Percentiles rank a stretch among this genome's conserved stretches.
phyloP scores from a whole-genome alignment of 2,797 vertebrate genomes.

The Hafferia zeledoni region DNA sequence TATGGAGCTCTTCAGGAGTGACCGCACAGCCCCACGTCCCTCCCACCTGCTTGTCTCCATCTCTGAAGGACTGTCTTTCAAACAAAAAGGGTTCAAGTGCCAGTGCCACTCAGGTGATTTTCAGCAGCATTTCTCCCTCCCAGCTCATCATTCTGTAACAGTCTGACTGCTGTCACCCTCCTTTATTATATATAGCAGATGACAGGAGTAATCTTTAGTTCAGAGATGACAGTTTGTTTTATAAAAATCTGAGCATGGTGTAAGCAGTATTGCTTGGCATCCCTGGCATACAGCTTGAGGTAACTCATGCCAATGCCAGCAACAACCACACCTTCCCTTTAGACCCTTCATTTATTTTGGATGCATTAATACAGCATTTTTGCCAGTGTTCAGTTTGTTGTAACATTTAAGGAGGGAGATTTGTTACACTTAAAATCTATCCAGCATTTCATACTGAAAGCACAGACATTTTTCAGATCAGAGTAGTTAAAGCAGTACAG shows the following conservation, averaged over 20 bases:
- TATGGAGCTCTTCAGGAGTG: background rate
- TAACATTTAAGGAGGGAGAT: background rate
- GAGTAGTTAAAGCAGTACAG: background rate
- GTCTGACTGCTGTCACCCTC: constrained; percentile 30
- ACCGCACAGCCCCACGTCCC: background rate
- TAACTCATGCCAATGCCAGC: background rate
- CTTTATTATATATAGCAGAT: constrained; percentile 4
- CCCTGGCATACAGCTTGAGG: background rate
- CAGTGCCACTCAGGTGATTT: constrained; percentile 15
- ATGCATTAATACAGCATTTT: background rate
- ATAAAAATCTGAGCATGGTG: background rate
- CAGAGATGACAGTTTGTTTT: background rate
- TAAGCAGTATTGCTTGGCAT: background rate
- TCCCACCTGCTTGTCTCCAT: background rate
- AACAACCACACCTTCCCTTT: background rate
- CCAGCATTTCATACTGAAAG: background rate
- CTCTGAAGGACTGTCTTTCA: background rate
- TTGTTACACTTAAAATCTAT: background rate
- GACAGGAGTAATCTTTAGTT: constrained; percentile 23
- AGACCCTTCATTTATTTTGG: background rate
- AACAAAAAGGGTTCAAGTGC: background rate
- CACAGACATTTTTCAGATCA: background rate
- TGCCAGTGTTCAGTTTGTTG: background rate
- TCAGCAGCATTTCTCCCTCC: background rate
- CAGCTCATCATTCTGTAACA: background rate